Percentiles rank a stretch among this genome's conserved stretches.
Conservation (phyloP, 2,888 invertebrate species). For the Idaea biselata region DNA sequence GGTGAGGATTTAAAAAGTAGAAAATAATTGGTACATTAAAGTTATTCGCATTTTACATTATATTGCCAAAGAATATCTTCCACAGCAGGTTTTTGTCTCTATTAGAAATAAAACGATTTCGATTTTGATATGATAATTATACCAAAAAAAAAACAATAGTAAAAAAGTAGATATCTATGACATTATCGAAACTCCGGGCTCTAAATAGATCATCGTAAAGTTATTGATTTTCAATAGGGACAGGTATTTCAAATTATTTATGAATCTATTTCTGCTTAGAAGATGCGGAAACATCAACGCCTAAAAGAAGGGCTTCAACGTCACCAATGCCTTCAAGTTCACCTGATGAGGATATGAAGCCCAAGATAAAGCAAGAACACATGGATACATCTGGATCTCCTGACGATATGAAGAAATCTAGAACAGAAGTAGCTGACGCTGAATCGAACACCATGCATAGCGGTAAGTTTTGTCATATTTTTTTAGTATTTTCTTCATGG, state of each 20-base stretch:
- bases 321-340: conserved; percentile 78
- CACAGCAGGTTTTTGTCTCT: too few species aligned
- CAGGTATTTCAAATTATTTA: not conserved
- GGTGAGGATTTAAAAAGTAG: conserved; percentile 51
- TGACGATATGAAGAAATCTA: conserved; percentile 85
- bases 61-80: too few species aligned
- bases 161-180: too few species aligned
- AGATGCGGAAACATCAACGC: conserved; percentile 81
- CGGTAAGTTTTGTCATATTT: conserved; percentile 82
- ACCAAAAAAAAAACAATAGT: too few species aligned
- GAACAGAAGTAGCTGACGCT: conserved; percentile 92
- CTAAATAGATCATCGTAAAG: too few species aligned
- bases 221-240: not conserved
- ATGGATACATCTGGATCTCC: conserved; percentile 84
- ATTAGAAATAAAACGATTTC: too few species aligned
- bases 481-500: too few species aligned
- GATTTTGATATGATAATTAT: too few species aligned
- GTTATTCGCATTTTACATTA: too few species aligned
- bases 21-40: too few species aligned
- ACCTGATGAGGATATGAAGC: conserved; percentile 75
- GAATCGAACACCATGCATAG: conserved; percentile 95
- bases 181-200: too few species aligned
- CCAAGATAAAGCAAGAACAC: conserved; percentile 84
- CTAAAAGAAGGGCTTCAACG: conserved; percentile 82
- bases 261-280: conserved; percentile 29